These are phyloP conservation scores for Brachypteracias leptosomus DNA, from an alignment of 2,113 vertebrate genomes.

Conservation along the genomic window DNA sequence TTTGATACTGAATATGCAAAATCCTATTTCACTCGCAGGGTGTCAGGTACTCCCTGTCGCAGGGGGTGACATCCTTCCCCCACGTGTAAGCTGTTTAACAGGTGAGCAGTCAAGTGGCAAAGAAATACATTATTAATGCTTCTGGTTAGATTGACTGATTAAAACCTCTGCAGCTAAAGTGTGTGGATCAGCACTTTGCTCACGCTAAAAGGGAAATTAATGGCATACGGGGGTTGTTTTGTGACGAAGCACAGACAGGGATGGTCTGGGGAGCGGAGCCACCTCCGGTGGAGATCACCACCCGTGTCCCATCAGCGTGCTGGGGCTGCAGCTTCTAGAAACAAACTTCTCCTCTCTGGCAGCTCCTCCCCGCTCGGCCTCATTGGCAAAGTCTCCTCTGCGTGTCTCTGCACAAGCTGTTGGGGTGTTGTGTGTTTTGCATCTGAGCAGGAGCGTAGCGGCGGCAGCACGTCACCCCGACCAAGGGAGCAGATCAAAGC, in stretches of 20 bases:
- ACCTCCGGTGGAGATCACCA: neutral
- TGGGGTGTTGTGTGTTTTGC: neutral
- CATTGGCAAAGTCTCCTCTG: neutral
- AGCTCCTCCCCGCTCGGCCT: neutral
- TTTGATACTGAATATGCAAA: slow-evolving; percentile 58
- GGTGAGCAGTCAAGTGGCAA: slow-evolving; percentile 79
- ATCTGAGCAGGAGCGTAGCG: neutral
- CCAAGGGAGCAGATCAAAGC: slow-evolving; percentile 55
- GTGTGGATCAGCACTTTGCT: slow-evolving; percentile 72
- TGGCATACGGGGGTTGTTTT: slow-evolving; percentile 60
- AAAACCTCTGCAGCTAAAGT: slow-evolving; percentile 74
- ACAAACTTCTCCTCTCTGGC: neutral
- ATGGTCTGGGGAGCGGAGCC: slow-evolving; percentile 12
- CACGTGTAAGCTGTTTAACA: slow-evolving; percentile 74
- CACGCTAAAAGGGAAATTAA: slow-evolving; percentile 72
- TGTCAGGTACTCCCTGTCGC: slow-evolving; percentile 63
- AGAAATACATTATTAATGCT: slow-evolving; percentile 80
- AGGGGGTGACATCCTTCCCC: slow-evolving; percentile 71
- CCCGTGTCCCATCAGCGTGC: no score
- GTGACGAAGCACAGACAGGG: slow-evolving; percentile 38
- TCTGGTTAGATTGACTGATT: slow-evolving; percentile 82
- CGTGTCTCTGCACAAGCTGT: neutral
- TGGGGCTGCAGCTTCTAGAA: neutral
- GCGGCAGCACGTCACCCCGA: neutral
- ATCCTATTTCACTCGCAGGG: slow-evolving; percentile 61